Base-by-base conservation (phyloP, 2,888 invertebrate species). In the Platycheirus rosarum region DNA sequence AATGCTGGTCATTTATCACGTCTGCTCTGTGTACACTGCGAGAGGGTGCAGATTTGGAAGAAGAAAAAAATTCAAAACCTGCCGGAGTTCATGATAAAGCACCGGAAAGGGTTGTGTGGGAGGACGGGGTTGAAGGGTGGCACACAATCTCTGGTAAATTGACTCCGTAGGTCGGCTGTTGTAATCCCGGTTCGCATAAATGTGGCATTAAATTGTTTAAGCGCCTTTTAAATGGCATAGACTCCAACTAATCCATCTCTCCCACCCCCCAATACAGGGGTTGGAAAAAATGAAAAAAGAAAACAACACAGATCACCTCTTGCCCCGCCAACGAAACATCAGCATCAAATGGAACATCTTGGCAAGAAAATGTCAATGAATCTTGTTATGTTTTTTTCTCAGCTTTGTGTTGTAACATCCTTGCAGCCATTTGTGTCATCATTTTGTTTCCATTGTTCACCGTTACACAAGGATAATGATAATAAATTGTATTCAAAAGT, bases 401-500 rank as follows among this genome's bases (percentile, higher is more conserved):
- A 2, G n/a, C 16, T 40, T n/a, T 44, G 42, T 66, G 60, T 55
- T 60, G 71, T 73, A 55, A 55, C 71, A 71, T 82, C 71, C 77
- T 73, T 62, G 82, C 71, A 82, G 82, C 77, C 82, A 82, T 82
- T 82, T 82, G 82, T 82, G 82, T 82, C 82, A 82, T 82, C 82
- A 82, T 82, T 76, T 82, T 66, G 82, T 68, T 82, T 55, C 71
- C 71, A 82, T 82, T 82, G 82, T 82, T 82, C 82, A 76, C 82
- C 82, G 75, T 44, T 73, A 68, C 68, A 63, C 82, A 73, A 77
- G 82, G 63, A 82, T 82, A 82, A 82, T 82, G 82, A 82, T 82
- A 82, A 82, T 82, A 82, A 82, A 82, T 82, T 82, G 82, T 82
- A 82, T 82, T 82, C 82, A 82, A 82, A 82, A 82, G 82, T 77